phyloP scores from a whole-genome alignment of 2,888 invertebrate species.

The Argyresthia albistria region DNA sequence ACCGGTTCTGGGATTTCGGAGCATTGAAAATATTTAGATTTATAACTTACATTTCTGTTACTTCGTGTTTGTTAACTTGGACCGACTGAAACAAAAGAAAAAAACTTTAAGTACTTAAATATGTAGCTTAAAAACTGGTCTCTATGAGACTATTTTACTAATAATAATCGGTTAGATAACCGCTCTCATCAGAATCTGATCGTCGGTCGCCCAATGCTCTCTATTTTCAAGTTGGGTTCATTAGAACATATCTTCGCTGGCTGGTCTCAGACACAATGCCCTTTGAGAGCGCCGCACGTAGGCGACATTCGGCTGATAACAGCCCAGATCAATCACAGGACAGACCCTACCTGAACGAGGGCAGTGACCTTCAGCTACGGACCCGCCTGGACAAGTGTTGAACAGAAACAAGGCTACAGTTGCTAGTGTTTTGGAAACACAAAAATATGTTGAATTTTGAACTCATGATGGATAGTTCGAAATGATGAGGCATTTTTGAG shows the following conservation, averaged over 20 bases:
- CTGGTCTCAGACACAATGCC: conserved; percentile 48
- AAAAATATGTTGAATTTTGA: not conserved
- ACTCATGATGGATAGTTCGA: conserved; percentile 4
- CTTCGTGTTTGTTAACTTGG: conserved; percentile 25
- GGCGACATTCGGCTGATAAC: conserved; percentile 65
- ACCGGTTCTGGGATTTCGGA: no score
- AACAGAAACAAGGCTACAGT: conserved; percentile 1
- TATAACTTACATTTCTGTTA: conserved; percentile 44
- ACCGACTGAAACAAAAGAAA: conserved; percentile 51
- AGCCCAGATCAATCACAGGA: conserved; percentile 64
- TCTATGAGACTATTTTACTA: no score
- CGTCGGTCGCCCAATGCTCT: conserved; percentile 1
- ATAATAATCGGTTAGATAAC: not conserved
- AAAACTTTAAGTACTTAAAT: not conserved
- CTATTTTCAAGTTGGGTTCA: conserved; percentile 21
- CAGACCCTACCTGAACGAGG: conserved; percentile 61
- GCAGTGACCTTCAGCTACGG: conserved; percentile 41
- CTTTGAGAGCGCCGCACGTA: conserved; percentile 66
- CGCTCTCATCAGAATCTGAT: not conserved
- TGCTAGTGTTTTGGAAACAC: not conserved
- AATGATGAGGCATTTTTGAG: conserved; percentile 16
- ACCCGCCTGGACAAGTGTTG: not conserved
- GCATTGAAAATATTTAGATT: not conserved
- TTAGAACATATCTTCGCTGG: conserved; percentile 35
- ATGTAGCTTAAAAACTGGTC: no score